Evolutionary conservation across 2,113 vertebrate species (phyloP).

Genomic region (Corythornis cristatus): DNA sequence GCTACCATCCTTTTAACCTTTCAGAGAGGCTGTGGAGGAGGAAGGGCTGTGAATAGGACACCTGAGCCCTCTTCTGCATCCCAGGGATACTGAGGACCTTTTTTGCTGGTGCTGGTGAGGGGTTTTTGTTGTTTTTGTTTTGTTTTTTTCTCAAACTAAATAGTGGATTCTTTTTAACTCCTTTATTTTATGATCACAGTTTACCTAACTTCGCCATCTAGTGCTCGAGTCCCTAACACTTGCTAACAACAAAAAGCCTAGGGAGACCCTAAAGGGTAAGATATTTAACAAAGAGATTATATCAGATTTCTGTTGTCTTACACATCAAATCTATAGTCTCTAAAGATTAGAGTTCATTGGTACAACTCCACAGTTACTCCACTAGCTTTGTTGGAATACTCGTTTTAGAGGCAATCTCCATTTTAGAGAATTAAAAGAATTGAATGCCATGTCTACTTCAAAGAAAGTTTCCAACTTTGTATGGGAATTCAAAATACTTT

Average conservation of each 20-base stretch:
- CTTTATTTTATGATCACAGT: not conserved
- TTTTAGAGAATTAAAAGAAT: not conserved
- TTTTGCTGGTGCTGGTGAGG: not conserved
- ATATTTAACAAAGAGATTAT: not conserved
- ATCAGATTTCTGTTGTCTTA: not conserved
- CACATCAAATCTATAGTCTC: not conserved
- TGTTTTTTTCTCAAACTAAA: not conserved
- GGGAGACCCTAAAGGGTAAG: not conserved
- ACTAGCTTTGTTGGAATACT: not conserved
- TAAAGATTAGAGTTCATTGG: not conserved
- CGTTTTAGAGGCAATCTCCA: not conserved
- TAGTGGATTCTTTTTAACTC: not conserved
- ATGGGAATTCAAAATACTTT: rapidly evolving
- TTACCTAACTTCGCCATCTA: constrained; percentile 1
- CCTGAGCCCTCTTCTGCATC: not conserved
- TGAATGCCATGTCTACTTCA: not conserved
- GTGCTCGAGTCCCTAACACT: not conserved
- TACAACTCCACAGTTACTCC: not conserved
- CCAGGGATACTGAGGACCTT: not conserved
- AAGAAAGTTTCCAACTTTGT: not conserved
- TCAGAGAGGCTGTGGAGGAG: not conserved
- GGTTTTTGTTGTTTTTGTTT: not conserved
- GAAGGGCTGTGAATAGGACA: not conserved
- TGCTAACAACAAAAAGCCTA: not conserved
- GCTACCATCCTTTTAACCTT: not conserved